These are phyloP conservation scores for Leiothrix lutea DNA, from an alignment of 2,113 vertebrate genomes.

Conservation along the genomic window DNA sequence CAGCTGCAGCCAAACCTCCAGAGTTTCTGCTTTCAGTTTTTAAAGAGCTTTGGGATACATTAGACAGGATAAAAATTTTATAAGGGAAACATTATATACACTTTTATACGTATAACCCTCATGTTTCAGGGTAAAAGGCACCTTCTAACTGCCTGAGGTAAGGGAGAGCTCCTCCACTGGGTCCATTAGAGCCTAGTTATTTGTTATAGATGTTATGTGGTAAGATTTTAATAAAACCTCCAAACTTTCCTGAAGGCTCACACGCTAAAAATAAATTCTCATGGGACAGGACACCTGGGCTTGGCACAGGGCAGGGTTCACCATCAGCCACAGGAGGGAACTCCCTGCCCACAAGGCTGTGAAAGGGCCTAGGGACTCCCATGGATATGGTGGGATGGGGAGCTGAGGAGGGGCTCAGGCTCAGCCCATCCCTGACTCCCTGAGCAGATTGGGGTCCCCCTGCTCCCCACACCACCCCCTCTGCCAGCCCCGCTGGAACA, in stretches of 20 bases:
- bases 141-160: background rate
- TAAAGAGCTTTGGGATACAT: slow-evolving; percentile 43
- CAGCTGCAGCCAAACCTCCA: background rate
- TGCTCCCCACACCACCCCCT: background rate
- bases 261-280: background rate
- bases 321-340: background rate
- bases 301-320: background rate
- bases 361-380: accelerated
- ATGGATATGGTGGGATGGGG: background rate
- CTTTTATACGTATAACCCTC: background rate
- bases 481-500: background rate
- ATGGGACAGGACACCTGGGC: accelerated
- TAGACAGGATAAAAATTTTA: slow-evolving; percentile 36
- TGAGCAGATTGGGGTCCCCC: background rate
- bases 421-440: background rate
- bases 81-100: background rate
- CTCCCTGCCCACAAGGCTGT: accelerated
- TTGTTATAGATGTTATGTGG: background rate
- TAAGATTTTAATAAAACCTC: background rate
- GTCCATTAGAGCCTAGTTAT: background rate
- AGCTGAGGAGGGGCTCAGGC: background rate
- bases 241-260: background rate
- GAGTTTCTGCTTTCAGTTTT: background rate
- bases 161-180: background rate
- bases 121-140: slow-evolving; percentile 4